Evolutionary conservation across 2,113 vertebrate species (phyloP).

Genomic region (Calypte anna): DNA sequence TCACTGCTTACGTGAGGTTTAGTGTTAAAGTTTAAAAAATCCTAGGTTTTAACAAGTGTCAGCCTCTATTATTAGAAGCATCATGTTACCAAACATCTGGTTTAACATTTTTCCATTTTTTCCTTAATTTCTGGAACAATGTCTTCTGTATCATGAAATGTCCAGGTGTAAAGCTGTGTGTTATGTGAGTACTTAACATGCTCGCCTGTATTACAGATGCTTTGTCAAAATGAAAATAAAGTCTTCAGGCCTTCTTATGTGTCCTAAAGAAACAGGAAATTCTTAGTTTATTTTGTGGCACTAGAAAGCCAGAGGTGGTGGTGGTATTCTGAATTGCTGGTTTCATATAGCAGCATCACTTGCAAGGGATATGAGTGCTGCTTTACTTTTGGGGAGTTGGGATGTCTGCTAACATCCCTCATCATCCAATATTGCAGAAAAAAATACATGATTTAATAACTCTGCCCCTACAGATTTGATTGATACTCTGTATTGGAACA

Average conservation of each 20-base stretch:
- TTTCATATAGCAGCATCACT: not conserved
- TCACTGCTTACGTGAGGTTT: not conserved
- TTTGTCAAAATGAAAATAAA: constrained; percentile 46
- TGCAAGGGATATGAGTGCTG: not conserved
- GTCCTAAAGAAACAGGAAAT: constrained; percentile 33
- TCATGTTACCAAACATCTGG: not conserved
- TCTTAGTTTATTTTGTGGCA: constrained; percentile 4
- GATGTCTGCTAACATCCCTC: not conserved
- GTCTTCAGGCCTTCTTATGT: constrained; percentile 16
- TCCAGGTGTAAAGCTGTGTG: constrained; percentile 41
- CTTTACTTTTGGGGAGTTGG: not conserved
- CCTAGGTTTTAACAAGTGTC: not conserved
- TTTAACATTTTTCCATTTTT: not conserved
- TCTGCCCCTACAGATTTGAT: not conserved
- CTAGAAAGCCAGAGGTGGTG: not conserved
- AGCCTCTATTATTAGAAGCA: not conserved
- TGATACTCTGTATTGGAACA: not conserved
- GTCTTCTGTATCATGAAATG: constrained; percentile 21
- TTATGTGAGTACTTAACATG: constrained; percentile 6
- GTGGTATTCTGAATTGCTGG: not conserved
- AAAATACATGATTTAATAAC: not conserved
- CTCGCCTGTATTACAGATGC: constrained; percentile 20
- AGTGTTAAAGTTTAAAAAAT: not conserved
- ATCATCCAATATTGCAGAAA: not conserved
- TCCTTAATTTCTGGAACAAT: constrained; percentile 32